Base-by-base conservation (phyloP, 2,888 invertebrate genomes). In the Masnerella sp. region DNA sequence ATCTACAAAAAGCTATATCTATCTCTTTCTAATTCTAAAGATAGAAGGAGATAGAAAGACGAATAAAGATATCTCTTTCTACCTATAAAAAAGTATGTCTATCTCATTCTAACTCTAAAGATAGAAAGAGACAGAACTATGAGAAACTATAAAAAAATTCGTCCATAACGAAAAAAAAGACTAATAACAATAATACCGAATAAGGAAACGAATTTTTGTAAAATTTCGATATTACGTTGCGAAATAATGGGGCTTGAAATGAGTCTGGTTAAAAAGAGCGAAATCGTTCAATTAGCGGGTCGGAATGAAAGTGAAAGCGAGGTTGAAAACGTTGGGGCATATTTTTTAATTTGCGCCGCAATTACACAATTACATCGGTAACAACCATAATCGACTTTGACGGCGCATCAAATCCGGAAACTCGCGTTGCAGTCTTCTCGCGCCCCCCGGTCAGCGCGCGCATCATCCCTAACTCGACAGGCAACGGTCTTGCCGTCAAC, bases 371-470 rank as follows among this genome's bases (percentile, higher is more conserved):
- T 64, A 70, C 70, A 64, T 62, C 42, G 49, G 62, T 58, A 56
- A 62, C 62, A 64, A 58, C 49, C 70, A 58, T 70, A 70, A 70
- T 70, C 62, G 49, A 70, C 62, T 70, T 70, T 62, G 43, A 62
- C 62, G 62, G 70, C 62, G 70, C 56, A 70, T 62, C 62, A 70
- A 70, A 70, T 70, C 70, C 70, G 70, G 62, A 62, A 70, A 70
- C 70, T 64, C 70, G 62, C n/a, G n/a, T n/a, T n/a, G n/a, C n/a
- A n/a, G n/a, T 1, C 18, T 17, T 5, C 51, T n/a, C 17, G 8
- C 18, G 40, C 2, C 43, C 15, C 14, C 47, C 17, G 15, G 12
- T 38, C n/a, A n/a, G 54, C 42, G 69, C 52, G 62, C 62, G 61
- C 62, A 36, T 56, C 71, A 51, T 70, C 64, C 58, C 71, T 58